Percentiles rank a stretch among this genome's conserved stretches.
These are phyloP conservation scores for Sorex fumeus DNA, from an alignment of 2,113 vertebrate species.

Conservation along the genomic window DNA sequence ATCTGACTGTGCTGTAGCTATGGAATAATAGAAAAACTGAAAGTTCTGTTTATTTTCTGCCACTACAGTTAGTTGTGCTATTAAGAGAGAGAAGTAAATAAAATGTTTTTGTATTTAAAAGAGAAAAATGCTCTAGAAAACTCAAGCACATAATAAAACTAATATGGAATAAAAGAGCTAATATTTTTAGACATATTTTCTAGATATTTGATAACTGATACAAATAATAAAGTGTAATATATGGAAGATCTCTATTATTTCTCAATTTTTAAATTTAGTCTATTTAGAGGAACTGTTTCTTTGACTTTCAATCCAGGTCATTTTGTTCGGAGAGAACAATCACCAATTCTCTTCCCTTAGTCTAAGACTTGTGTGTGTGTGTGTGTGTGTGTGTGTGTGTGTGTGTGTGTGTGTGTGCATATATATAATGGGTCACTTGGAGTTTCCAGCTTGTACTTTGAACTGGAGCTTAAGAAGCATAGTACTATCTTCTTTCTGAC, in stretches of 20 bases:
- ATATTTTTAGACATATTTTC: background rate
- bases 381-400: background rate
- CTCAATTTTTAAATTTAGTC: background rate
- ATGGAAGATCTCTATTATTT: background rate
- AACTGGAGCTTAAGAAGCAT: background rate
- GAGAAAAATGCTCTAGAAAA: background rate
- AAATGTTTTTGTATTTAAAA: conserved; percentile 1
- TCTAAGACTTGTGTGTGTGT: background rate
- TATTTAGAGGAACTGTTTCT: background rate
- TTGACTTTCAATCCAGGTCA: background rate
- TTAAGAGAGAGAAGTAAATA: background rate
- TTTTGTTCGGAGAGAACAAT: background rate
- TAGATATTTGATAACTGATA: background rate
- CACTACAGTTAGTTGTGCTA: background rate
- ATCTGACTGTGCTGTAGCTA: background rate
- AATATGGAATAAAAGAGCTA: background rate
- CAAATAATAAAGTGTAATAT: background rate
- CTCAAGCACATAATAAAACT: background rate
- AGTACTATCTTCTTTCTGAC: background rate
- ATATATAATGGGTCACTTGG: background rate
- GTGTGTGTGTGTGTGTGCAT: background rate
- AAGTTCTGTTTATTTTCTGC: conserved; percentile 8
- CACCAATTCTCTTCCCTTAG: background rate
- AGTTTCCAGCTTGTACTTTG: background rate
- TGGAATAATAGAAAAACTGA: background rate